phyloP scores from a whole-genome alignment of 2,797 vertebrate genomes.

The Melanotaenia pygmaea region DNA sequence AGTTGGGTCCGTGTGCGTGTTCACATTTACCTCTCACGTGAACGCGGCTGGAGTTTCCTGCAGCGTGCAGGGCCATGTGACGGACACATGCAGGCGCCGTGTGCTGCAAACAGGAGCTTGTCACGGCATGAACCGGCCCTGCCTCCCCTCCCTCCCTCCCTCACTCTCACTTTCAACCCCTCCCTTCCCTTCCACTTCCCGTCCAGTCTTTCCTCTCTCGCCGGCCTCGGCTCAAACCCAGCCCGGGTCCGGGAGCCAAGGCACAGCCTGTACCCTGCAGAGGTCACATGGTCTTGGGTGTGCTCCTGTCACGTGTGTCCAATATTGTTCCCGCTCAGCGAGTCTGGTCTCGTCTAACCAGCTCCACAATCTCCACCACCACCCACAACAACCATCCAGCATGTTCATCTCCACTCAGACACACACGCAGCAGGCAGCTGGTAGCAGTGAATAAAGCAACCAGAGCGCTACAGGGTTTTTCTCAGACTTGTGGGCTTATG shows the following conservation, averaged over 20 bases:
- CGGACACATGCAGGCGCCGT: slow-evolving; percentile 74
- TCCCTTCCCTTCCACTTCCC: slow-evolving; percentile 9
- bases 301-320: slow-evolving; percentile 68
- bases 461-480: neutral
- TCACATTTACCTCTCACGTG: slow-evolving; percentile 51
- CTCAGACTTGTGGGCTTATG: neutral
- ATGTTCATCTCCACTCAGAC: slow-evolving; percentile 4
- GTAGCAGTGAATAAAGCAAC: slow-evolving; percentile 9
- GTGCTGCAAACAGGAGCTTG: slow-evolving; percentile 66
- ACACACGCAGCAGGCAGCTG: neutral
- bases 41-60: slow-evolving; percentile 50
- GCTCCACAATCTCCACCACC: neutral
- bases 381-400: neutral
- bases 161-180: too few relatives aligned
- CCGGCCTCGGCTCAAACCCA: slow-evolving; percentile 23
- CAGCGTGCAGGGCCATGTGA: slow-evolving; percentile 77
- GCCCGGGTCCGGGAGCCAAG: slow-evolving; percentile 51
- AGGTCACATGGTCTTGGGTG: slow-evolving; percentile 74
- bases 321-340: slow-evolving; percentile 44
- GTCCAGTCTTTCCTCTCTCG: slow-evolving; percentile 31
- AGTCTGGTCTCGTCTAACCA: slow-evolving; percentile 30
- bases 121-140: slow-evolving; percentile 53
- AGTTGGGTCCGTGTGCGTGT: slow-evolving; percentile 4
- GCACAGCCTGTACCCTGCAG: slow-evolving; percentile 73
- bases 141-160: neutral